Percentiles rank a stretch among this genome's conserved stretches.
phyloP scores from a whole-genome alignment of 2,113 vertebrate genomes.

The Chascanopsetta lugubris region DNA sequence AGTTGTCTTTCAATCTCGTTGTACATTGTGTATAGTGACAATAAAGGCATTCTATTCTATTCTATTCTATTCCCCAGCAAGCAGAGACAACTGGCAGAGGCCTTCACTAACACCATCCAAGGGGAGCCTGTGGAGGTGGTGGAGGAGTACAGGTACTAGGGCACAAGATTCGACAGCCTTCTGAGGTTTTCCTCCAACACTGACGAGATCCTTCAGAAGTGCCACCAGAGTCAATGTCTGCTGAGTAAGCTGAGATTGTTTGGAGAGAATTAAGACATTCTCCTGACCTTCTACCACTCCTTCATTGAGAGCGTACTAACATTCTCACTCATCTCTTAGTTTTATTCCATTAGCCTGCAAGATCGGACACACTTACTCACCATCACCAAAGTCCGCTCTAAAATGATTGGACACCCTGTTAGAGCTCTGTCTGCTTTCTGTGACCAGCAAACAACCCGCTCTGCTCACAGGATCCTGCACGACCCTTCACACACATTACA shows the following conservation, averaged over 20 bases:
- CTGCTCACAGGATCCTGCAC: no score
- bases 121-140: background rate
- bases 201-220: background rate
- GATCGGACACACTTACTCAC: no score
- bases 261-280: background rate
- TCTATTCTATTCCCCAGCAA: background rate
- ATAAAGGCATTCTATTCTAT: no score
- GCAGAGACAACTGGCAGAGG: background rate
- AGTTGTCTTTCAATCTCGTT: no score
- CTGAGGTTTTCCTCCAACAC: background rate
- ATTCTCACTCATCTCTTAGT: background rate
- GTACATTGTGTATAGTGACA: no score
- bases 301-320: background rate
- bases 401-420: no score
- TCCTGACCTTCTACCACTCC: background rate
- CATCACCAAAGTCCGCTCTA: no score
- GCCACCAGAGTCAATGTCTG: background rate
- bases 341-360: background rate
- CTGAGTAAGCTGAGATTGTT: constrained; percentile 1
- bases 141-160: background rate
- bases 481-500: no score
- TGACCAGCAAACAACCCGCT: no score
- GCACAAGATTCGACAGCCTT: background rate
- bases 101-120: background rate
- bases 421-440: no score